Evolutionary conservation across 2,797 vertebrate species (phyloP).

Genomic region (Halcyon chelicuti): DNA sequence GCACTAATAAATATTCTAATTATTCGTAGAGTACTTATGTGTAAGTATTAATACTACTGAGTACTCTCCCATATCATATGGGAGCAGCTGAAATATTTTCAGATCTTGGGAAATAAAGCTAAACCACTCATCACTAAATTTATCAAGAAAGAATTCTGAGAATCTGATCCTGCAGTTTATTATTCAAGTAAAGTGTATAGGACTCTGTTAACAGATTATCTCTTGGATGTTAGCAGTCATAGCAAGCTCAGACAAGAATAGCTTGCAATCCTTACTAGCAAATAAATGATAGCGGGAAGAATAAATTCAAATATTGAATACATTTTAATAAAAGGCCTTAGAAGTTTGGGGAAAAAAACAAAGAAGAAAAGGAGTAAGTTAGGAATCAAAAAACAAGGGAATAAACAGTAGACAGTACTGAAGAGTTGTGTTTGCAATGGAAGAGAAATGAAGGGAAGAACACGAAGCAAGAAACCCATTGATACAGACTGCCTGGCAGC

Average conservation of each 20-base stretch:
- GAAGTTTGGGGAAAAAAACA: neutral
- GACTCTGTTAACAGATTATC: neutral
- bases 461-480: neutral
- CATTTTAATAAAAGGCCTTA: neutral
- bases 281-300: neutral
- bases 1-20: neutral
- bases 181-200: neutral
- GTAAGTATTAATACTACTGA: conserved; percentile 16
- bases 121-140: neutral
- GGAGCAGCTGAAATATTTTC: neutral
- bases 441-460: neutral
- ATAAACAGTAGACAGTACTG: neutral
- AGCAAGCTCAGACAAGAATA: neutral
- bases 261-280: neutral
- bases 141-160: neutral
- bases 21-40: neutral
- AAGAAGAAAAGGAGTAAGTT: no score
- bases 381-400: neutral
- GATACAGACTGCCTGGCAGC: neutral
- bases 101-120: neutral
- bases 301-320: neutral
- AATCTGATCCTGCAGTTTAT: neutral
- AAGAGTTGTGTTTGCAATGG: neutral
- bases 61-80: neutral
- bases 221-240: neutral